A percentile compares a stretch with the other conserved stretches of the same genome.
Conservation (phyloP, 2,113 vertebrate species). For the Polyodon spathula region DNA sequence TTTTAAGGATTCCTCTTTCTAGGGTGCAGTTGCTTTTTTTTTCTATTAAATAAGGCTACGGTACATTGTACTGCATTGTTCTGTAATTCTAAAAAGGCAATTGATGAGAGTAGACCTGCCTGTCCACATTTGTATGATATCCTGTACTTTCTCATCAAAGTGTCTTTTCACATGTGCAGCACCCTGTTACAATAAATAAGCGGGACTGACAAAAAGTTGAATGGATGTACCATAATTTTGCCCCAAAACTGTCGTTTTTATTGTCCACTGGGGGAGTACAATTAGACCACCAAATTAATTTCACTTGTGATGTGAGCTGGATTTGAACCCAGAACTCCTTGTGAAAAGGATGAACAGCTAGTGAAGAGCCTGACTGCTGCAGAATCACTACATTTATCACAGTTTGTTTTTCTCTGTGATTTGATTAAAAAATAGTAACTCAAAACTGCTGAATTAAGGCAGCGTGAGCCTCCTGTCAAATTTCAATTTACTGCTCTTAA, state of each 20-base stretch:
- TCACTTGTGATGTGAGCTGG: not conserved
- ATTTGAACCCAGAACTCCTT: too few relatives aligned
- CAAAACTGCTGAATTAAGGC: not conserved
- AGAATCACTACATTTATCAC: too few relatives aligned
- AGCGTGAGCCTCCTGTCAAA: not conserved
- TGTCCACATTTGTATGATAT: slow-evolving; percentile 20
- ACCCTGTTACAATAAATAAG: too few relatives aligned
- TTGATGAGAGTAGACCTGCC: slow-evolving; percentile 9
- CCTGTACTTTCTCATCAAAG: slow-evolving; percentile 27
- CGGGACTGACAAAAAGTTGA: too few relatives aligned
- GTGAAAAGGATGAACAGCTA: too few relatives aligned
- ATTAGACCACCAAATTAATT: not conserved
- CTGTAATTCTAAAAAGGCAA: slow-evolving; percentile 6
- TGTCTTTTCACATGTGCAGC: too few relatives aligned
- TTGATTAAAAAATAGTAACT: not conserved
- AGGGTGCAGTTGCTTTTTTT: slow-evolving; percentile 23
- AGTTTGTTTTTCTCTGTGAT: slow-evolving; percentile 12
- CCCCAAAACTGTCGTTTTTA: too few relatives aligned
- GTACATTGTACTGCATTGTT: slow-evolving; percentile 15
- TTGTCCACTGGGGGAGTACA: slow-evolving; percentile 14
- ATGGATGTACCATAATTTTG: too few relatives aligned
- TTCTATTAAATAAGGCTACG: slow-evolving; percentile 18
- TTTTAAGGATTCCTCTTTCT: too few relatives aligned
- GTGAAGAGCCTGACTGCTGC: too few relatives aligned
- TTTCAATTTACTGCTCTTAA: not conserved